phyloP scores from a whole-genome alignment of 2,113 vertebrate species.

The Micronycteris hirsuta region DNA sequence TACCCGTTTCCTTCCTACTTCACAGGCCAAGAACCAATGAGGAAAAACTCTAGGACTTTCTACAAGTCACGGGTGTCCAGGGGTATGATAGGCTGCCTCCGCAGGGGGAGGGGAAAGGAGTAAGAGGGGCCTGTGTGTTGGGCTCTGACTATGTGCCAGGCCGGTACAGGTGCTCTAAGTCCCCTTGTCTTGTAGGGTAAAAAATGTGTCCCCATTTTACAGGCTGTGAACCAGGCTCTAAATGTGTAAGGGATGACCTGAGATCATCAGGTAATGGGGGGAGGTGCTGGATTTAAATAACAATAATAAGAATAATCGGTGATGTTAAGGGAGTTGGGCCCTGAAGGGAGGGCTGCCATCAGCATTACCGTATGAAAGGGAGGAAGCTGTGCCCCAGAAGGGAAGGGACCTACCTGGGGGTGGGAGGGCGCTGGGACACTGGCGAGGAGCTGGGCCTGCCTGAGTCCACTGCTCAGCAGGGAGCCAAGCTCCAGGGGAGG shows the following conservation, averaged over 20 bases:
- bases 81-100: neutral
- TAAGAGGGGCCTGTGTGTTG: neutral
- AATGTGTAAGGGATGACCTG: neutral
- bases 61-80: neutral
- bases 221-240: neutral
- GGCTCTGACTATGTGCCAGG: neutral
- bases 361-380: neutral
- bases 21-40: neutral
- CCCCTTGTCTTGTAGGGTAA: neutral
- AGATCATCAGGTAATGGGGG: no score
- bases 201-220: neutral
- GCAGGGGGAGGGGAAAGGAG: neutral
- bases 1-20: neutral
- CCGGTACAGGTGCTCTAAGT: no score
- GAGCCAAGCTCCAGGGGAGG: neutral
- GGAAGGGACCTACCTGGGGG: fast-evolving
- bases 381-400: neutral
- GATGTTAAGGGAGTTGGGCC: fast-evolving
- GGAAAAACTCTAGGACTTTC: neutral
- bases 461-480: neutral
- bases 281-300: neutral
- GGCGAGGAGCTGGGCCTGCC: neutral
- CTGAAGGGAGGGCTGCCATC: fast-evolving
- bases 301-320: no score
- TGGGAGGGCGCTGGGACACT: no score